Conservation (phyloP, 23 tunicate genomes). For the Aplidium turbinatum region DNA sequence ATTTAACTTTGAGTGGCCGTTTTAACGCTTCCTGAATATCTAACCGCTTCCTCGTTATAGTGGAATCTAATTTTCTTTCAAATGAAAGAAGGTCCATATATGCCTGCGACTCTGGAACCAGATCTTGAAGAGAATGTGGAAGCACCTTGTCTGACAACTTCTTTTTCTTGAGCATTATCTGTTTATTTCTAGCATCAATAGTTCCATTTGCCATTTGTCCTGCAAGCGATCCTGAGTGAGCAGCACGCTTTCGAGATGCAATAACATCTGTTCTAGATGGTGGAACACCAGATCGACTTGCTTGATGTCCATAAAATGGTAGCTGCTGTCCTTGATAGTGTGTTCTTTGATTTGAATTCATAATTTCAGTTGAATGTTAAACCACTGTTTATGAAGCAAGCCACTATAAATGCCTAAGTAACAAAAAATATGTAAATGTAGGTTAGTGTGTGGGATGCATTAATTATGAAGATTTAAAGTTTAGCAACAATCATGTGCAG, state of each 20-base stretch:
- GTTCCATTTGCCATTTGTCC: not conserved
- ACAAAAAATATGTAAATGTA: too few species aligned
- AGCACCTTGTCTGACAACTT: conserved; percentile 62
- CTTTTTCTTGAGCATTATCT: conserved; percentile 41
- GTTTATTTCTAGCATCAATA: conserved; percentile 30
- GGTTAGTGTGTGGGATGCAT: too few species aligned
- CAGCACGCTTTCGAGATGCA: conserved; percentile 54
- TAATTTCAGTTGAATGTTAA: too few species aligned
- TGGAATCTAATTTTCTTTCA: conserved; percentile 89
- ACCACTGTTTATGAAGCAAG: too few species aligned
- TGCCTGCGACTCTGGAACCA: conserved; percentile 90
- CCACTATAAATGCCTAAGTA: too few species aligned
- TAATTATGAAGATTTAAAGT: too few species aligned
- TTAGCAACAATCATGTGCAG: too few species aligned
- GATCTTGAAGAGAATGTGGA: conserved; percentile 68
- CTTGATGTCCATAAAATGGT: conserved; percentile 11
- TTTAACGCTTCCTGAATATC: conserved; percentile 98
- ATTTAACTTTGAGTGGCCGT: conserved; percentile 91
- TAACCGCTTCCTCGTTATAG: conserved; percentile 92
- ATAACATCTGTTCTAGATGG: conserved; percentile 39
- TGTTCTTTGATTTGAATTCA: conserved; percentile 17
- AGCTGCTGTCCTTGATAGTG: conserved; percentile 18
- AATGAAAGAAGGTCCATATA: conserved; percentile 96
- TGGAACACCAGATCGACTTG: conserved; percentile 15
- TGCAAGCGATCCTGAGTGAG: conserved; percentile 63